These are phyloP conservation scores for Ellobius talpinus DNA, from an alignment of 2,113 vertebrate genomes.

Conservation along the genomic window DNA sequence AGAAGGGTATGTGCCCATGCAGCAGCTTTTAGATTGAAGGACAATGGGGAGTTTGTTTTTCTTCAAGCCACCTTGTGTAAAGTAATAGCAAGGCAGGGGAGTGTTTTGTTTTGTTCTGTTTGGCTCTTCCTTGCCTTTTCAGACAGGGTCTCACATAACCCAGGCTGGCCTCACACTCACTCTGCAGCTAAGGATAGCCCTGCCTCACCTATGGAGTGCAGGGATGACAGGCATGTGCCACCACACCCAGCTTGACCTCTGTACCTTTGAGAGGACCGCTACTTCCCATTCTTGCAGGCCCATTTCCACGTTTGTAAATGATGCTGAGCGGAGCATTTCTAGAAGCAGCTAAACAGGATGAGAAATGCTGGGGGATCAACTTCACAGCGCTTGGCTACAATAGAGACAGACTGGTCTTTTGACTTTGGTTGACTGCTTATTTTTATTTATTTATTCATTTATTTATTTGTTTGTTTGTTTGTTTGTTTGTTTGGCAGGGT, in stretches of 20 bases:
- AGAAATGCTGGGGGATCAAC: too few species aligned
- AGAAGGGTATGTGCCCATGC: not conserved
- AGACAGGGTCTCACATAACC: not conserved
- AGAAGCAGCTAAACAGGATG: not conserved
- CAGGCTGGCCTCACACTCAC: not conserved
- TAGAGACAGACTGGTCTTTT: not conserved
- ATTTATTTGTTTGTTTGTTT: too few species aligned
- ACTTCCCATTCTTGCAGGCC: not conserved
- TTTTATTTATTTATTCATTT: too few species aligned
- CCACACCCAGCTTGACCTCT: not conserved
- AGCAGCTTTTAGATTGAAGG: not conserved
- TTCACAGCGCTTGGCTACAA: not conserved
- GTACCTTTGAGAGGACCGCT: not conserved
- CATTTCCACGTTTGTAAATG: not conserved
- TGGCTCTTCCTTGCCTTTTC: not conserved
- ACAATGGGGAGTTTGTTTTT: not conserved
- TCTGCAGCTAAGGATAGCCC: not conserved
- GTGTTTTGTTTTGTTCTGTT: not conserved
- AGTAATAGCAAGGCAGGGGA: not conserved
- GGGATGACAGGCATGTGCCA: not conserved
- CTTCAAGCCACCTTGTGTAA: not conserved
- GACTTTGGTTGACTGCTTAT: too few species aligned
- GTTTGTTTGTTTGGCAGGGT: too few species aligned
- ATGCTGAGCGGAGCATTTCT: not conserved
- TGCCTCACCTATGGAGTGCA: not conserved